Evolutionary conservation across 92 coral and sea anemone species (phyloP).

Genomic region (Parazoanthus swiftii): DNA sequence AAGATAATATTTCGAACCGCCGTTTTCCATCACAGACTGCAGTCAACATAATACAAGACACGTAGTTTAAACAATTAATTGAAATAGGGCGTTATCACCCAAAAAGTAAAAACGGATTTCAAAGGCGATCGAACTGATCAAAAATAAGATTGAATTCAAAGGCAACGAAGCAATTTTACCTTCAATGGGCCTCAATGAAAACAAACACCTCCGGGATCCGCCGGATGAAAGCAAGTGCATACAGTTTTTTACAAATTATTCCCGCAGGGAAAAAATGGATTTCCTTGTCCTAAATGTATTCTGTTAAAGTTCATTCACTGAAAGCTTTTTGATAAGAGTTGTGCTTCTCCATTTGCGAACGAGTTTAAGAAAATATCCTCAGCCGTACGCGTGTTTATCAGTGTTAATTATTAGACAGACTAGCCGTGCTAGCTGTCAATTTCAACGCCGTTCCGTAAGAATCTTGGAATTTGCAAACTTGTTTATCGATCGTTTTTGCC

Average conservation of each 20-base stretch:
- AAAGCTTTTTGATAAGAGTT: conserved; percentile 16
- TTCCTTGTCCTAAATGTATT: conserved; percentile 13
- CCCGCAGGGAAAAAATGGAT: conserved; percentile 12
- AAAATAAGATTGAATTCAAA: conserved; percentile 3
- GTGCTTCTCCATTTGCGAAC: conserved; percentile 12
- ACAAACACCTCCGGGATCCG: conserved; percentile 12
- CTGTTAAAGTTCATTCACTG: conserved; percentile 13
- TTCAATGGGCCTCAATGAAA: conserved; percentile 1
- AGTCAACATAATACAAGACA: conserved; percentile 1
- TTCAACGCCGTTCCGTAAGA: conserved; percentile 6
- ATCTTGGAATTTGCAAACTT: not conserved
- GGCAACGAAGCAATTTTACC: conserved; percentile 7
- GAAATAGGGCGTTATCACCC: conserved; percentile 10
- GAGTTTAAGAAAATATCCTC: conserved; percentile 9
- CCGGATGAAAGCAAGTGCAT: conserved; percentile 14
- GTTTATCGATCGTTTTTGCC: not conserved
- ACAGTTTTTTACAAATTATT: conserved; percentile 5
- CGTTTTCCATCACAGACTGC: too few relatives aligned
- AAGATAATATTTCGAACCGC: too few relatives aligned
- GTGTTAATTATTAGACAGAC: not conserved
- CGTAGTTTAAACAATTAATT: conserved; percentile 3
- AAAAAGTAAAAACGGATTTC: conserved; percentile 11
- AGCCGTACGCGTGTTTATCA: conserved; percentile 15
- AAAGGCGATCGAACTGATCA: not conserved
- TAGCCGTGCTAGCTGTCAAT: conserved; percentile 12